Percentiles rank a stretch among this genome's conserved stretches.
Evolutionary conservation across 2,113 vertebrate species (phyloP).

Genomic region (Saguinus imperator): DNA sequence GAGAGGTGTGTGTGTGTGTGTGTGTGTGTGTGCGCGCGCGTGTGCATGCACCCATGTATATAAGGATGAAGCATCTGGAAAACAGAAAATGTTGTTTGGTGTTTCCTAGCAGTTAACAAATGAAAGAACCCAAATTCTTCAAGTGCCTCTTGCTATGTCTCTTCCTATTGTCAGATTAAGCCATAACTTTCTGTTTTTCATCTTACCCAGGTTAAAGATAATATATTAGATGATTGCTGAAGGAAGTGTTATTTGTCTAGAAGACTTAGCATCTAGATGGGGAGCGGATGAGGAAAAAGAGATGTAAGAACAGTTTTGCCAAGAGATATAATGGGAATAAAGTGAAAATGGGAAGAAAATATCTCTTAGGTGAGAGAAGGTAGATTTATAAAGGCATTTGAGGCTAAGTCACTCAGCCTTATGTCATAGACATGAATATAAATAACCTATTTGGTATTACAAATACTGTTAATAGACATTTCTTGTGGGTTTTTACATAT

Average conservation of each 20-base stretch:
- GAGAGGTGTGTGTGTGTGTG: background rate
- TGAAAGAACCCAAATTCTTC: background rate
- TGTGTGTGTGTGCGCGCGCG: background rate
- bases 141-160: background rate
- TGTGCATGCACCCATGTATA: background rate
- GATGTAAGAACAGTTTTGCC: background rate
- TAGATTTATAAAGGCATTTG: background rate
- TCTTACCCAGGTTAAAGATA: background rate
- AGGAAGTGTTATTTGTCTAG: background rate
- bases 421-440: constrained; percentile 10
- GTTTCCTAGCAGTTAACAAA: background rate
- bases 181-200: background rate
- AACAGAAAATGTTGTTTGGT: background rate
- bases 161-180: background rate
- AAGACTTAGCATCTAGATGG: background rate
- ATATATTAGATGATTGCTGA: background rate
- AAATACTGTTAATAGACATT: constrained; percentile 9
- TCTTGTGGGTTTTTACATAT: constrained; percentile 32
- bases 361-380: background rate
- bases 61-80: background rate
- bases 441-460: constrained; percentile 39
- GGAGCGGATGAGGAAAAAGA: background rate
- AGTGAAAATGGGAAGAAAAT: background rate
- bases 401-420: background rate
- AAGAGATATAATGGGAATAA: background rate